phyloP scores from a whole-genome alignment of 2,113 vertebrate species.

The Erythrocebus patas region DNA sequence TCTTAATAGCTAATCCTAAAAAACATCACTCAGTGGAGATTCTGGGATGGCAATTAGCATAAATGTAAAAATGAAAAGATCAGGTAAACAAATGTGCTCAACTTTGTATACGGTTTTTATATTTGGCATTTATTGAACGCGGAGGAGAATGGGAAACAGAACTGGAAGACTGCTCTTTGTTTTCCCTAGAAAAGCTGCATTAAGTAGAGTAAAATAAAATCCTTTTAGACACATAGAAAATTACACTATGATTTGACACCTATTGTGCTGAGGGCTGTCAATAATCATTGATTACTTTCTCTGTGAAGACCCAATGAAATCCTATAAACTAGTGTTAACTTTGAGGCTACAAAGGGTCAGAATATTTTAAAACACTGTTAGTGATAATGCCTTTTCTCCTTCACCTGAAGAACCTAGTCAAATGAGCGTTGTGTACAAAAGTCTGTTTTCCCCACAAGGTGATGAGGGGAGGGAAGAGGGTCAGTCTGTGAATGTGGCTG shows the following conservation, averaged over 20 bases:
- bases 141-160: not conserved
- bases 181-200: not conserved
- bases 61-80: constrained; percentile 37
- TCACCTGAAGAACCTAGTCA: not conserved
- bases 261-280: constrained; percentile 55
- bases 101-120: not conserved
- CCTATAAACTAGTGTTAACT: constrained; percentile 56
- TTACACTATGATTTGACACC: constrained; percentile 52
- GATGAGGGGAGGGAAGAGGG: not conserved
- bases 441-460: not conserved
- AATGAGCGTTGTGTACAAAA: not conserved
- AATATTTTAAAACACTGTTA: constrained; percentile 58
- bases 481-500: no score
- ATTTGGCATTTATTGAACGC: constrained; percentile 3
- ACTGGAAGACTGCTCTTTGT: not conserved
- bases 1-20: constrained; percentile 65
- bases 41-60: constrained; percentile 26
- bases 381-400: not conserved
- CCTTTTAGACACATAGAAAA: not conserved
- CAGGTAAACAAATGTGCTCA: not conserved
- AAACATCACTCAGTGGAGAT: constrained; percentile 48
- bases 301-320: constrained; percentile 59
- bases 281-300: constrained; percentile 65
- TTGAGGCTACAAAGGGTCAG: constrained; percentile 53
- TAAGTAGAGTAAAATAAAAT: constrained; percentile 46